Conservation (phyloP, 2,888 invertebrate species). For the Blastobasis adustella region DNA sequence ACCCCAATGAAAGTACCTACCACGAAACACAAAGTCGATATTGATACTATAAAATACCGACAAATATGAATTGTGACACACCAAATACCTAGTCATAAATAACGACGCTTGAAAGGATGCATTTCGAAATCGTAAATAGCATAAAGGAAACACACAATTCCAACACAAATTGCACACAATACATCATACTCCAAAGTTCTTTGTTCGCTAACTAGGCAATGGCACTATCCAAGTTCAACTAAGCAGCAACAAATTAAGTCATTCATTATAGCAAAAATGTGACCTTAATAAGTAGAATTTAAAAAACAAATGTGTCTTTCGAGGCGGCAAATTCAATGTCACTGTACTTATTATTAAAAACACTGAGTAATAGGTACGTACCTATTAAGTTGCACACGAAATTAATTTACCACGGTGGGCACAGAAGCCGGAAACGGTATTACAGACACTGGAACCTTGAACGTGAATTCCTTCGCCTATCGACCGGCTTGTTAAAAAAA, state of each 20-base stretch:
- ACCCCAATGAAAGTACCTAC: too few relatives aligned
- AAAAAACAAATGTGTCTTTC: neutral
- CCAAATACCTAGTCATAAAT: too few relatives aligned
- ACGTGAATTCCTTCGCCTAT: slow-evolving; percentile 20
- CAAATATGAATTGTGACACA: too few relatives aligned
- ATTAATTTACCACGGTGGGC: slow-evolving; percentile 16
- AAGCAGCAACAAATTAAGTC: neutral
- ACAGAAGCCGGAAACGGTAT: slow-evolving; percentile 23
- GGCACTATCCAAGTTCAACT: slow-evolving; percentile 12
- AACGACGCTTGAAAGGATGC: too few relatives aligned
- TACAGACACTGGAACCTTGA: slow-evolving; percentile 21
- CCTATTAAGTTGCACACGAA: slow-evolving; percentile 5
- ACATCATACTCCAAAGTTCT: neutral
- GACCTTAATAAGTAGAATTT: neutral
- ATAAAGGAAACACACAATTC: neutral
- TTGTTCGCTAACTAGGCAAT: slow-evolving; percentile 8
- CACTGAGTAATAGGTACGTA: neutral
- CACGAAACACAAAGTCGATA: too few relatives aligned
- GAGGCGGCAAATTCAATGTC: slow-evolving; percentile 1
- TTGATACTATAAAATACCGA: too few relatives aligned
- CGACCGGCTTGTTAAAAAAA: slow-evolving; percentile 16
- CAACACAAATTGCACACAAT: neutral
- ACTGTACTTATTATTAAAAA: neutral
- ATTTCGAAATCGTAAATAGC: neutral
- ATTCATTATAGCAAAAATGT: neutral